Conservation (phyloP, 2,888 invertebrate species). For the Spicauda simplicius region DNA sequence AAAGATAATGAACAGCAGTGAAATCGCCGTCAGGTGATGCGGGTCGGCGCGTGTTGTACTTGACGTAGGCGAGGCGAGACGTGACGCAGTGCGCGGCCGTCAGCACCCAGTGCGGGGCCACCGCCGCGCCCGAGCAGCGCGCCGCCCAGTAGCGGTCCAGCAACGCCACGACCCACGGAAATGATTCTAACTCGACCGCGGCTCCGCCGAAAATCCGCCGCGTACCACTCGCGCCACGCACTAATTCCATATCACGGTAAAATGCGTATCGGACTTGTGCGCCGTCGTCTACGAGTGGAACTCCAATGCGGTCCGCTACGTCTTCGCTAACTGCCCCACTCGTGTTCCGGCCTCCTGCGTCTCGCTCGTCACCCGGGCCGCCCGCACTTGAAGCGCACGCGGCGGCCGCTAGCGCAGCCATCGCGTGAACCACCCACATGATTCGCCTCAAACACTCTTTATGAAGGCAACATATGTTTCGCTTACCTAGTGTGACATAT, state of each 20-base stretch:
- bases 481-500: not conserved
- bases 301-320: not conserved
- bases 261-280: slow-evolving; percentile 48
- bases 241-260: slow-evolving; percentile 49
- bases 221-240: slow-evolving; percentile 37
- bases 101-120: slow-evolving; percentile 67
- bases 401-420: not conserved
- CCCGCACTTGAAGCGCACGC: not conserved
- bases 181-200: slow-evolving; percentile 48
- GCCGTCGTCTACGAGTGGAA: not conserved
- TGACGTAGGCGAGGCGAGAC: slow-evolving; percentile 60
- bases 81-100: slow-evolving; percentile 74
- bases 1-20: slow-evolving; percentile 58
- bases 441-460: not conserved
- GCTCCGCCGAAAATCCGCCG: slow-evolving; percentile 70
- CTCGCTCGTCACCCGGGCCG: not conserved
- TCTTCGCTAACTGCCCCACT: not conserved
- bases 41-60: slow-evolving; percentile 61
- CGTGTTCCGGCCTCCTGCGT: not conserved
- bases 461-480: not conserved
- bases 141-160: slow-evolving; percentile 63
- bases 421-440: not conserved
- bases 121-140: slow-evolving; percentile 64
- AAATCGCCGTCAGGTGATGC: slow-evolving; percentile 51
- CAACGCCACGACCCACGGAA: slow-evolving; percentile 60